Evolutionary conservation across 1,140 invertebrate species (phyloP), one percentile per base, ranked within the genome.

Genomic region (Conopomorpha cramerella): DNA sequence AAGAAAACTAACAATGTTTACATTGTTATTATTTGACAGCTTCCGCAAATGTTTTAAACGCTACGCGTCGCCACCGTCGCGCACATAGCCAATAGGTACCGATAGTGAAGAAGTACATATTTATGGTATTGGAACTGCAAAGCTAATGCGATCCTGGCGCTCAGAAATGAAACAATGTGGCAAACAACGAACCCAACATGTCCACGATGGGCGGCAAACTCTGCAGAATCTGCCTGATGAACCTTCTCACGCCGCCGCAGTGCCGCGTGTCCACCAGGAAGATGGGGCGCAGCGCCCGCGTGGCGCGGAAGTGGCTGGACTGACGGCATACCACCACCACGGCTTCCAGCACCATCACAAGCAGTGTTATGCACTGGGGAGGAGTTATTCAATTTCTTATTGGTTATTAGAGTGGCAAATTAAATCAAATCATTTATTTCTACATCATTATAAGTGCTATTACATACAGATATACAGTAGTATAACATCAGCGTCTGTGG

Each of bases 191-290:
- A 79, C 77, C 82, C 37, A 96, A 67, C 90, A 95, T 94, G 58
- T 95, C 92, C 34, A 95, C 67, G 51, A 95, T 95, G 2, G 92
- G 92, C 16, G 92, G 92, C 49, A 95, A 56, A 1, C 90, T 92
- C 73, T 93, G 91, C 30, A 96, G 74, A 46, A 89, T 88, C 64
- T 89, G 86, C 45, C 87, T 58, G 33, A 89, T 87, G 51, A 88
- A 89, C 52, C 86, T 68, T 36, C 87, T 59, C 2, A 90, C 87
- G 3, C 84, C 85, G 17, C 91, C 86, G 44, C 90, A 89, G 46
- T 92, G 92, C 49, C 90, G 82, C 13, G 91, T 93, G 65, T 95
- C 92, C 12, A 95, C 86, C 18, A 96, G 63, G 77, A 95, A 95
- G 43, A 96, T 89, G 13, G 93, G 93, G n/a, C 93, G 78, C 6